Evolutionary conservation across 2,888 invertebrate genomes (phyloP), one percentile per base, ranked within the genome.

Genomic region (Galeruca laticollis): DNA sequence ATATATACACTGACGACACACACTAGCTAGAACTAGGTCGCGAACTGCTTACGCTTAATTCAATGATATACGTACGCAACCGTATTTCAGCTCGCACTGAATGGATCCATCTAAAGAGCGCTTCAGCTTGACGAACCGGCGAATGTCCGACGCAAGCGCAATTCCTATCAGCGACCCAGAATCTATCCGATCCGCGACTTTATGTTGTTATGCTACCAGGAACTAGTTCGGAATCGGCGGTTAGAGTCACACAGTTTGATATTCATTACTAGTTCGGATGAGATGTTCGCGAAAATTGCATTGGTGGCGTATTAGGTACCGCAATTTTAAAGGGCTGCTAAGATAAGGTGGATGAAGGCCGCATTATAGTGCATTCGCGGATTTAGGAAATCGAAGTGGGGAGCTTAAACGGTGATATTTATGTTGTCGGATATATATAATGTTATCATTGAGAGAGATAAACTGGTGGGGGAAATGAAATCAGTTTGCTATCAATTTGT

Each of bases 51-150:
- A 15, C 35, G 21, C 13, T 33, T 31, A 8, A 8, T 35, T 21
- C 13, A 20, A 43, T 40, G 18, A 51, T 10, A 33, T 21, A 51
- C 59, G 35, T 60, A 21, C 60, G 1, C 13, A 8, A n/a, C 51
- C 51, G 35, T 37, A 13, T 49, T 47, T 51, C 51, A 66, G 37
- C 66, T 66, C 66, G 59, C 33, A 66, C 66, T 66, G 37, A 66
- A 66, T 51, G 60, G 66, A 66, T 66, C 66, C 37, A 60, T 60
- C 59, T 49, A 65, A 65, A 65, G 65, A 57, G 65, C 49, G 60
- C 35, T 60, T 51, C 51, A 66, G 59, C 49, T 66, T 66, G 66
- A 51, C 66, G 66, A 60, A 60, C 51, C 59, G 59, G 51, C 66
- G 66, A 49, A 60, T 18, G 15, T 9, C n/a, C 18, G 20, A 47